Evolutionary conservation across 2,113 vertebrate species (phyloP), one percentile per base, ranked within the genome.

Genomic region (Euleptes europaea): DNA sequence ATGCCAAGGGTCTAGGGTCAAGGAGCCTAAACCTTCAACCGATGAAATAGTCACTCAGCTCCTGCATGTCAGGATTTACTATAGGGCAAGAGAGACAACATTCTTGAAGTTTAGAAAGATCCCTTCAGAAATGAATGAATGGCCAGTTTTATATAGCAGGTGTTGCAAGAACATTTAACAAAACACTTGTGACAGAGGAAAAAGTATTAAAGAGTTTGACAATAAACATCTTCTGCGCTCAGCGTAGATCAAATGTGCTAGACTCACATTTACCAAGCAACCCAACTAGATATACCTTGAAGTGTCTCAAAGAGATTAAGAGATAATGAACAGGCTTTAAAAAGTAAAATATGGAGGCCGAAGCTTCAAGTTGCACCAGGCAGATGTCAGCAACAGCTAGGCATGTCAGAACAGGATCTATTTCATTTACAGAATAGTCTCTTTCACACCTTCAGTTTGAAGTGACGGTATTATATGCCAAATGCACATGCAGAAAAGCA

Each of bases 341-440:
- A 38, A n/a, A 75, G 10, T 67, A 26, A 85, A 79, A 71, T 35
- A 79, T 60, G 40, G 82, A 21, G 0, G 26, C 1, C 75, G 60
- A 9, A 21, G 23, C 74, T 1, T 47, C 71, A 0, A 21, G 21
- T n/a, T 0, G 0, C 78, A 3, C 38, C 1, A 38, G 54, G 47
- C 67, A 73, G 69, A 70, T 78, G 40, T 80, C 54, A 17, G 57
- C 2, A 88, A 82, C 90, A 83, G 10, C 0, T 0, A 79, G 85
- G 86, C 71, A 66, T 31, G 78, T 3, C 47, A 0, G 80, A 77
- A 49, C 88, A 87, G 80, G 23, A 77, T 75, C 38, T 84, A 1
- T 2, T 2, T 2, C 35, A 0, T 84, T 70, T 14, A 4, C 81
- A 10, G 47, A 80, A 0, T 31, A 0, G 65, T 8, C 74, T 82